Evolutionary conservation across 2,888 invertebrate species (phyloP), one percentile per base, ranked within the genome.

Genomic region (Luffia ferchaultella): DNA sequence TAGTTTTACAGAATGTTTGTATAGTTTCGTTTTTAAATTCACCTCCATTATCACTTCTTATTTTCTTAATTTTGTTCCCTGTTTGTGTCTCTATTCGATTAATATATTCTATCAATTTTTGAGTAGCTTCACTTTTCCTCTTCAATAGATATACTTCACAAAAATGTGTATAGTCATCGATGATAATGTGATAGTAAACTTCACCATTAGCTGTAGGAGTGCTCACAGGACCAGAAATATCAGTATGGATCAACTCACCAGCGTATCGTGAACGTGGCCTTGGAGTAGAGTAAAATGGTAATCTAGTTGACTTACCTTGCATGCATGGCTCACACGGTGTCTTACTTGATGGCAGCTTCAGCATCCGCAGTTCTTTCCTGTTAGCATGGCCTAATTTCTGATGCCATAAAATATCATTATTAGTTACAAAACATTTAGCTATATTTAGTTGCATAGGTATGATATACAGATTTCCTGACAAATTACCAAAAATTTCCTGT

Each of bases 141-240:
- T 46, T 45, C 16, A 50, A 19, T 46, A 46, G 16, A 18, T 53
- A 18, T 2, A 50, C 50, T 49, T 49, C 48, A 17, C 20, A 30
- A 18, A 49, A 50, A 41, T 53, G 53, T 20, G 53, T 50, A 45
- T 43, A 50, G 20, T 53, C 48, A 40, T 53, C 53, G 15, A 53
- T 53, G 1, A 50, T 50, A 18, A 49, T 49, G 1, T 49, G 16
- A 49, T 49, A 53, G 43, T 51, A 53, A 16, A 17, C 50, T 44
- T 53, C 50, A 12, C 40, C 53, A 19, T 49, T n/a, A 30, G 1
- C 12, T 49, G n/a, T 42, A n/a, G 2, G 45, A 46, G 19, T 40
- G 19, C n/a, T n/a, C 2, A 50, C 19, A 16, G 50, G 50, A 1
- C 50, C 50, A 18, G 42, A 41, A 2, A 50, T 46, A 42, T 50